Base-by-base conservation (phyloP, 2,888 invertebrate species). In the Synanthedon andrenaeformis region DNA sequence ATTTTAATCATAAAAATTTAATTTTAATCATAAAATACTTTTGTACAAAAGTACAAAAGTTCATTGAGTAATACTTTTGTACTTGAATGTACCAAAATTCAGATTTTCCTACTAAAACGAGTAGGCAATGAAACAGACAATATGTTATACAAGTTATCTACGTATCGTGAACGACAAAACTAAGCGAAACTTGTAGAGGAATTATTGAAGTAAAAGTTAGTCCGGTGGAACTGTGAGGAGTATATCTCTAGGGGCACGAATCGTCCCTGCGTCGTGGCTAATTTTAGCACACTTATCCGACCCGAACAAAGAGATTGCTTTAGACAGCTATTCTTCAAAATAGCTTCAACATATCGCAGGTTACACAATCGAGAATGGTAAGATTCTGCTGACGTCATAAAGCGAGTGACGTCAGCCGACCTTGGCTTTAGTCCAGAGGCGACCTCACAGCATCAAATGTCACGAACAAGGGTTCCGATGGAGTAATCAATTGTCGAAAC, bases 351-450 rank as follows among this genome's bases (percentile, higher is more conserved):
- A 49, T 52, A 45, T 49, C 51, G 52, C 56, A 52, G 54, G 41
- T 8, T 41, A 45, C 14, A 55, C 52, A 48, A 49, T 45, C 49
- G 49, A 56, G 53, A 56, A 56, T 50, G 53, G 53, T 6, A 45
- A 45, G 14, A 45, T 56, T 55, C 53, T 50, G 54, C 56, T 63
- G 65, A 64, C 59, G 68, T 70, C 67, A 70, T 58, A 17, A 14
- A 54, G 19, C 51, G 42, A 35, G 56, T 68, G 65, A 67, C 73
- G 69, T 69, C 69, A 69, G 53, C 8, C 56, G 65, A 61, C 72
- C 72, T 72, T 74, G 68, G 62, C 65, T 45, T 45, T n/a, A 51
- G 49, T 52, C 55, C 54, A 55, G 53, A 55, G 49, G 23, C 42
- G 53, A 52, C 42, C 45, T n/a, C 13, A 52, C 53, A 55, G 54